Base-by-base conservation (phyloP, 1,140 invertebrate species). In the Sarcophaga bullata region DNA sequence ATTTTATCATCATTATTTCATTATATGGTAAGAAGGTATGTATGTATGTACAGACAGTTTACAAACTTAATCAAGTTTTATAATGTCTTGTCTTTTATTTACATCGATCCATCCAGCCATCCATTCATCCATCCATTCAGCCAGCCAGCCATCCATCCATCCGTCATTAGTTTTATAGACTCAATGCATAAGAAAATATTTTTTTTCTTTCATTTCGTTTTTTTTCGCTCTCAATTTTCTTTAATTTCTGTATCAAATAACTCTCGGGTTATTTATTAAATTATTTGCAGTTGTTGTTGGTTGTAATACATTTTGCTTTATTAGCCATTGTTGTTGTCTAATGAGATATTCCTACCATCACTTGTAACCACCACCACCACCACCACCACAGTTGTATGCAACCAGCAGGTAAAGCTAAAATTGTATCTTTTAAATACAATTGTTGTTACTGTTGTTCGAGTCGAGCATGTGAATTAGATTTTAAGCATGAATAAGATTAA, bases 401-500 rank as follows among this genome's bases (percentile, higher is more conserved):
- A 68, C 17, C 62, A 68, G 10, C 8, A 62, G 17, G 62, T 9
- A 68, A 68, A 19, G n/a, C 17, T 15, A 62, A 15, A 62, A n/a
- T 62, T 62, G n/a, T 62, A 58, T 58, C 15, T 58, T n/a, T 58
- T 58, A 58, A 58, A 58, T n/a, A 58, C 54, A 13, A 58, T 58
- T 58, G 54, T 58, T 7, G 17, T 68, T 37, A 37, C 25, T 37
- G 25, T 37, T 37, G 25, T 37, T 37, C 25, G 25, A 37, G 25
- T 37, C 25, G 25, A 37, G 62, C 62, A 19, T 68, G 62, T 68
- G 62, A 68, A 68, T 68, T 68, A 68, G 62, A 68, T 68, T 19
- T 68, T 62, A 37, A 37, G 25, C 25, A 37, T 37, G 25, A 37
- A 37, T 37, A 37, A 37, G 25, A 37, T 19, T 19, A 19, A 25